Base-by-base conservation (phyloP, 2,797 vertebrate genomes). In the Tenualosa ilisha region DNA sequence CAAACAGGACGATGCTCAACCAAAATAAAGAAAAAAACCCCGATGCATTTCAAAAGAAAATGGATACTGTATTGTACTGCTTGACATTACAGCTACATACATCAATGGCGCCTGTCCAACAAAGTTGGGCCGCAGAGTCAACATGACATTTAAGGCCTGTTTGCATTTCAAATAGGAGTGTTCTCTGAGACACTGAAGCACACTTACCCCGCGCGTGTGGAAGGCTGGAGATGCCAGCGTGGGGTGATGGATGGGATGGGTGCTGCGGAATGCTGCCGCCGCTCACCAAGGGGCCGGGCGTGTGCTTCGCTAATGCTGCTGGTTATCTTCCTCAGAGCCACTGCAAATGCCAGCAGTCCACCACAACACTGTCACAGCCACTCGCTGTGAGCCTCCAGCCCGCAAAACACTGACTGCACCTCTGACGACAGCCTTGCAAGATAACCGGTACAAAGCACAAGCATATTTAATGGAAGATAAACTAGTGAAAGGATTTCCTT, bases 321-420 rank as follows among this genome's bases (percentile, higher is more conserved):
- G 17, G 72, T 79, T 79, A 79, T 79, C 72, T 79, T 40, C 72
- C 22, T 40, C 72, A 20, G 72, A 79, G 72, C 6, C 72, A 3
- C 72, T 46, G 37, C 72, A 79, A 79, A 79, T 79, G 72, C 72
- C 72, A 79, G 40, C 72, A 79, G 72, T 40, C 72, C 6, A 40
- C 15, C 72, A 17, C 37, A 79, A 22, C 72, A 46, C 40, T 46
- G 37, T 46, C 37, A 79, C 72, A 79, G 17, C 40, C 40, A 15
- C 37, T 72, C 3, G 65, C 26, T 12, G 13, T 56, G 56, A n/a
- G 56, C 20, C 59, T 63, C 6, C 22, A 24, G n/a, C 59, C 59
- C 2, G 54, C 20, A 22, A 22, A 24, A 63, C 6, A 63, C 59
- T 63, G 59, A 63, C 59, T 63, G 59, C 59, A 9, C 22, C n/a